Base-by-base conservation (phyloP, 2,797 vertebrate species). In the Manis crassicaudata region DNA sequence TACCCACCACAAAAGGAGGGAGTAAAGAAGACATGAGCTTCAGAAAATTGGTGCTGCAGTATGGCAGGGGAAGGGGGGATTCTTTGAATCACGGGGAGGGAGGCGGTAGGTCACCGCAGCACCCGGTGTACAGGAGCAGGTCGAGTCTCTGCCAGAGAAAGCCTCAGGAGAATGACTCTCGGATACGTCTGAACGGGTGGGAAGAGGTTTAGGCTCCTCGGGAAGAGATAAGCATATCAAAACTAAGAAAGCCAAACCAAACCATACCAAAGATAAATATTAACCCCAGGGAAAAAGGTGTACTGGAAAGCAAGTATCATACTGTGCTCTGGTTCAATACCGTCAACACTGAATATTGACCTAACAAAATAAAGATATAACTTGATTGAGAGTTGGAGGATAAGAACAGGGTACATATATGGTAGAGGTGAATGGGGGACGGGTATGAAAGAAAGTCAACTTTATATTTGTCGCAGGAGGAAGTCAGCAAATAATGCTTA, bases 61-160 rank as follows among this genome's bases (percentile, higher is more conserved):
- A 17, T 6, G 65, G 20, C 72, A 25, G 3, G 35, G 14, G 56
- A 29, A n/a, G 9, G 21, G 43, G 6, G 16, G 10, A 46, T 46
- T 50, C 63, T 80, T 62, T 21, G 54, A 43, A 46, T 4, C 17
- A 10, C 10, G 10, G 5, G 14, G 27, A 62, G 21, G 27, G 60
- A 37, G 40, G 25, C 10, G 3, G 7, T 4, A 7, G 32, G 13
- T 37, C 2, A 72, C 0, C 52, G 27, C 6, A 35, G 7, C 8
- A 35, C 13, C 76, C 32, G 7, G 14, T 27, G 9, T 16, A 43
- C 0, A 2, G 35, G 40, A 46, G 11, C 3, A 72, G 54, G 17
- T 32, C 25, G 35, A 68, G 23, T 56, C 60, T 40, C 56, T 68
- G 68, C 12, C 52, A 16, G 17, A 35, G 3, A 60, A 11, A 6